Conservation (phyloP, 2,797 vertebrate genomes). For the Psittacula derbiana region DNA sequence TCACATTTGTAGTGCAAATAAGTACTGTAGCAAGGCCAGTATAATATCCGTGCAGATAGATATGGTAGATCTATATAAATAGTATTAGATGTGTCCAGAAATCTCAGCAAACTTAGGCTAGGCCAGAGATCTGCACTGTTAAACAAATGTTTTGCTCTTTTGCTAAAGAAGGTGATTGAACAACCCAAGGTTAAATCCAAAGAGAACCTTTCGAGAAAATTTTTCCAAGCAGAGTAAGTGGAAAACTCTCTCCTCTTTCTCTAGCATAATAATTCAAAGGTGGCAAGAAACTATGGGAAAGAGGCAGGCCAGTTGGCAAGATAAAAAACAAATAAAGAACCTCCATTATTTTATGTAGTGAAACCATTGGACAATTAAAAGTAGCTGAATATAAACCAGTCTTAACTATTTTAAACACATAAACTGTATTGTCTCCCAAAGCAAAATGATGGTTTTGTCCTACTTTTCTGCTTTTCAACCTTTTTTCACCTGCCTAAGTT, state of each 20-base stretch:
- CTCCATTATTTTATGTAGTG: neutral
- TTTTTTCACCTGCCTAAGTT: neutral
- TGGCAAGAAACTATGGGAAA: neutral
- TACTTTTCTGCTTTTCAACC: neutral
- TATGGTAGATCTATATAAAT: neutral
- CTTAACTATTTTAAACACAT: neutral
- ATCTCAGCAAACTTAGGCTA: neutral
- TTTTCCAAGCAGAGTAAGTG: neutral
- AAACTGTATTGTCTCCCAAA: neutral
- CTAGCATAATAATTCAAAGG: neutral
- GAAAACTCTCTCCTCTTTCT: neutral
- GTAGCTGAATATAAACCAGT: neutral
- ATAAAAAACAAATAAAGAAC: neutral
- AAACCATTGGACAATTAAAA: neutral
- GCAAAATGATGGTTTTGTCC: neutral
- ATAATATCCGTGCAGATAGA: neutral
- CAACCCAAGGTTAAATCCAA: neutral
- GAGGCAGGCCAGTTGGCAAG: fast-evolving
- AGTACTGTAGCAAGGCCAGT: neutral
- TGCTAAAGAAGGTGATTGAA: neutral
- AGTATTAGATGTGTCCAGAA: neutral
- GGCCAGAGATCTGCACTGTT: neutral
- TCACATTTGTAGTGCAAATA: neutral
- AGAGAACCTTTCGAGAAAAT: neutral
- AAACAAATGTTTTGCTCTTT: neutral